A percentile compares a stretch with the other conserved stretches of the same genome.
These are phyloP conservation scores for Pocillopora grandis DNA, from an alignment of 92 coral and sea anemone genomes.

Conservation along the genomic window DNA sequence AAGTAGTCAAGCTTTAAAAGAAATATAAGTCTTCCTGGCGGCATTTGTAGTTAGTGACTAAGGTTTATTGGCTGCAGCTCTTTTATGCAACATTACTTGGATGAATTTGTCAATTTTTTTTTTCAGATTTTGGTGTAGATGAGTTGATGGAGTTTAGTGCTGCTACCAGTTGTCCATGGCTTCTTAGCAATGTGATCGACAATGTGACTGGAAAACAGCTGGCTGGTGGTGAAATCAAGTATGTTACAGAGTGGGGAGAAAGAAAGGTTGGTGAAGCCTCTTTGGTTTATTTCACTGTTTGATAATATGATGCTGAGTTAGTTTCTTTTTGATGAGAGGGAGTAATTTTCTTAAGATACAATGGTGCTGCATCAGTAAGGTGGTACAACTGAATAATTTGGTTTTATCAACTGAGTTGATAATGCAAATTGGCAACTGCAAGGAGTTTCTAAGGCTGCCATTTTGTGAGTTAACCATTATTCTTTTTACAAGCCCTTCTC, in stretches of 20 bases:
- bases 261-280: conserved; percentile 62
- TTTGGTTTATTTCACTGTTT: neutral
- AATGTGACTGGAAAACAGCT: conserved; percentile 68
- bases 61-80: neutral
- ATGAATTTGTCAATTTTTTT: neutral
- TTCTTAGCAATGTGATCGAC: conserved; percentile 93
- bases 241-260: conserved; percentile 77
- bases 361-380: no score
- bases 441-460: no score
- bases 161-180: conserved; percentile 91
- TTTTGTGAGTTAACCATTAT: no score
- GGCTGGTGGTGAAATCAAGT: conserved; percentile 81
- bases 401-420: no score
- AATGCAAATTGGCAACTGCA: no score
- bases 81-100: neutral
- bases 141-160: conserved; percentile 86
- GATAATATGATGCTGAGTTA: no score
- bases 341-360: no score
- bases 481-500: no score
- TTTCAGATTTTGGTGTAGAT: conserved; percentile 94
- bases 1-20: no score
- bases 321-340: no score
- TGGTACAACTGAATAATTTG: no score
- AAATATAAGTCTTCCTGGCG: no score
- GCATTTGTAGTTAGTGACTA: neutral